phyloP scores from a whole-genome alignment of 2,113 vertebrate species.

The Atlantisia rogersi region DNA sequence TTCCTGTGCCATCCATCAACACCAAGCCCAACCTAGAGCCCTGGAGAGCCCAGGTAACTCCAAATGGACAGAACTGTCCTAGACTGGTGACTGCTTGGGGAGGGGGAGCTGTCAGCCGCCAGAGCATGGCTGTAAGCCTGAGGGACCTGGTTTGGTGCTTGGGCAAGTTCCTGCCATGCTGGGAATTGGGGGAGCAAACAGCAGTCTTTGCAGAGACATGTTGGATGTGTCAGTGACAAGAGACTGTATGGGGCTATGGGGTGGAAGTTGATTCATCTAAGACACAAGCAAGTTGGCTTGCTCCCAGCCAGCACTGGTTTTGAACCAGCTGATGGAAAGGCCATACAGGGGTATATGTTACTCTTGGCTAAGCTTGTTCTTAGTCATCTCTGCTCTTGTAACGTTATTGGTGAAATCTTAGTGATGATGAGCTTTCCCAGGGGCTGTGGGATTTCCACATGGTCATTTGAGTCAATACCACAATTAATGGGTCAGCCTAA shows the following conservation, averaged over 20 bases:
- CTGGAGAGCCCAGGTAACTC: neutral
- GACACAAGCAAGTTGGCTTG: neutral
- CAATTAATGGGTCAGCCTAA: neutral
- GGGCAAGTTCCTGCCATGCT: neutral
- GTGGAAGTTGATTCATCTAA: neutral
- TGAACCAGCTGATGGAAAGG: neutral
- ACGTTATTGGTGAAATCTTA: neutral
- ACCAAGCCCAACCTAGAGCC: rapidly evolving
- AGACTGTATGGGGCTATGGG: rapidly evolving
- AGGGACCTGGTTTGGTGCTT: neutral
- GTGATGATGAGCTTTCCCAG: neutral
- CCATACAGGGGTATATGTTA: rapidly evolving
- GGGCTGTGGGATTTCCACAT: neutral
- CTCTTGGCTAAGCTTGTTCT: neutral
- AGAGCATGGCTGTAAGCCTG: neutral
- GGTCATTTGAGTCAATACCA: neutral
- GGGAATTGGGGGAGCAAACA: rapidly evolving
- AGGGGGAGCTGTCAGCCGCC: neutral
- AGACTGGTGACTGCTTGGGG: neutral
- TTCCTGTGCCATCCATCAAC: neutral
- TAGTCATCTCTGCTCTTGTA: neutral
- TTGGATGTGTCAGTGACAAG: neutral
- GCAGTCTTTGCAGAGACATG: neutral
- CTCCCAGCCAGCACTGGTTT: neutral
- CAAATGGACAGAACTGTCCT: neutral